A percentile compares a stretch with the other conserved stretches of the same genome.
These are phyloP conservation scores for Setipinna tenuifilis DNA, from an alignment of 2,797 vertebrate genomes.

Conservation along the genomic window DNA sequence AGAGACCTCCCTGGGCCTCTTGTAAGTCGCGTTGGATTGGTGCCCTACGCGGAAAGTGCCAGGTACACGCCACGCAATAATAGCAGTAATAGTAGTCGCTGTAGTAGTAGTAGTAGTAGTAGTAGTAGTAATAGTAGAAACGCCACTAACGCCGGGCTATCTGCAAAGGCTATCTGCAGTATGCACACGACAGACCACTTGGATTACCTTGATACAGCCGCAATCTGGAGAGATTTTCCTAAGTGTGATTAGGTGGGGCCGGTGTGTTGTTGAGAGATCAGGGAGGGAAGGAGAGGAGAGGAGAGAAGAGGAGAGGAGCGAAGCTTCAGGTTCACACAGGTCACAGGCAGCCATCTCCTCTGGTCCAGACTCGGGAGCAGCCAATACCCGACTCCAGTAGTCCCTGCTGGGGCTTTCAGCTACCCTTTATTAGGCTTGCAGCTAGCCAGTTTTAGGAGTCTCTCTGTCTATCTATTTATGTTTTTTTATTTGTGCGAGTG, in stretches of 20 bases:
- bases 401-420: too few relatives aligned
- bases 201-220: too few relatives aligned
- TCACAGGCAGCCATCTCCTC: not conserved
- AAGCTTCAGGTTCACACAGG: not conserved
- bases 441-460: too few relatives aligned
- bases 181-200: too few relatives aligned
- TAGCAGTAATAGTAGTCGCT: not conserved
- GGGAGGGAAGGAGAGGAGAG: not conserved
- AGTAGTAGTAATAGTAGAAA: not conserved
- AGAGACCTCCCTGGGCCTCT: constrained; percentile 35
- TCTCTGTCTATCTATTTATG: not conserved
- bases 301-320: not conserved
- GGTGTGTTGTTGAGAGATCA: not conserved
- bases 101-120: not conserved
- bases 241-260: not conserved
- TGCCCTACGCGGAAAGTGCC: constrained; percentile 28
- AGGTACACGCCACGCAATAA: not conserved
- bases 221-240: not conserved
- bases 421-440: too few relatives aligned
- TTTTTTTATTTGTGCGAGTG: not conserved
- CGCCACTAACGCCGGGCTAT: too few relatives aligned
- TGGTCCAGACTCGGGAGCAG: too few relatives aligned
- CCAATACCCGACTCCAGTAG: too few relatives aligned
- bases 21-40: constrained; percentile 38
- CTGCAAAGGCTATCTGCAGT: too few relatives aligned